Percentiles rank a stretch among this genome's conserved stretches.
Evolutionary conservation across 30 jellyfish, hydroid and myxozoan species (phyloP).

Genomic region (Clytia hemisphaerica): DNA sequence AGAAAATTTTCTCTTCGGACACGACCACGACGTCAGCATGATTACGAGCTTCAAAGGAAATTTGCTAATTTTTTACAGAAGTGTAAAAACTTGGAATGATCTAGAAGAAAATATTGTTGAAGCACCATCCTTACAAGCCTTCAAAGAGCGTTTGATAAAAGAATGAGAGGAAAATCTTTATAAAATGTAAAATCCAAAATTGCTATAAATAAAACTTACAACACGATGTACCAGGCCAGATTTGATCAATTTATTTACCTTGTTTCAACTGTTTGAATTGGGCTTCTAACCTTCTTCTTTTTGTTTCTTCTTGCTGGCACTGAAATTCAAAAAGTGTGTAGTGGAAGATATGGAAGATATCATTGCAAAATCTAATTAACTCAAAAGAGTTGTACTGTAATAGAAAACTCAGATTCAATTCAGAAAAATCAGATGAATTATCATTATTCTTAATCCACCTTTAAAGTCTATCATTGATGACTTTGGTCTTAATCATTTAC

Average conservation of each 20-base stretch:
- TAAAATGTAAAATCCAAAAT: background rate
- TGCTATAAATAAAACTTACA: background rate
- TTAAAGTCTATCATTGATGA: no score
- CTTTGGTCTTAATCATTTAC: conserved; percentile 6
- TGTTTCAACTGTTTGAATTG: conserved; percentile 80
- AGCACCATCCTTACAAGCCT: no score
- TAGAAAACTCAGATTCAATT: no score
- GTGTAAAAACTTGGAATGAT: no score
- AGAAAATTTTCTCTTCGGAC: no score
- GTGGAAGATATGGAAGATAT: background rate
- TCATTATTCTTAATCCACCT: no score
- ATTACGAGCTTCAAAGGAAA: background rate
- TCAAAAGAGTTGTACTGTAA: background rate
- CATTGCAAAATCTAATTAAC: background rate
- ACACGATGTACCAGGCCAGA: no score
- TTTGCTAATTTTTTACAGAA: background rate
- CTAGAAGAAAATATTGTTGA: background rate
- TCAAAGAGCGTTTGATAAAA: no score
- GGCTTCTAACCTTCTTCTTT: conserved; percentile 40
- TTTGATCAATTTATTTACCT: conserved; percentile 28
- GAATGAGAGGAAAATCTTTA: background rate
- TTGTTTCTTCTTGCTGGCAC: conserved; percentile 45
- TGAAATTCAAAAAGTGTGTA: conserved; percentile 8
- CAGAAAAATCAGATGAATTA: no score
- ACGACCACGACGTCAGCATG: no score